Evolutionary conservation across 2,888 invertebrate species (phyloP), one percentile per base, ranked within the genome.

Genomic region (Dicyrtoma fusca): DNA sequence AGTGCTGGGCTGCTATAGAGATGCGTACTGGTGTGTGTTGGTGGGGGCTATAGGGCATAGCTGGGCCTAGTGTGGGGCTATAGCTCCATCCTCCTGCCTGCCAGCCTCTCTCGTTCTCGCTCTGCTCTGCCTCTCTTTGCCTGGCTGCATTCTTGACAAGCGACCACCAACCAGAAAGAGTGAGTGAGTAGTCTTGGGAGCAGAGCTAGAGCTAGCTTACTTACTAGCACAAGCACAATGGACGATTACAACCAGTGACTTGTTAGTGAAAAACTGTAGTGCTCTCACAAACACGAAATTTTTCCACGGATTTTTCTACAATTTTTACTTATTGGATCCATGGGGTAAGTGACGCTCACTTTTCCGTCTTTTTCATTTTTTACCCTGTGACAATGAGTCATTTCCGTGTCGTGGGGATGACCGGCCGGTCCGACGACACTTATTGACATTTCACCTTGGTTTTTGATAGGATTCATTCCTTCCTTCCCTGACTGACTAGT

Each of bases 301-400:
- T 63, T 34, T 59, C 26, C 25, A 59, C 26, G 23, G 14, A 59
- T 45, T 66, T 66, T 66, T 66, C 53, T 66, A 66, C 66, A 49
- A 66, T 66, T 66, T 66, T 26, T 66, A 66, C 66, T 55, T 34
- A 34, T 66, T 49, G 66, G 66, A 66, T 66, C 66, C 55, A 66
- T 44, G 66, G 66, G 66, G 66, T 66, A 55, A 51, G 66, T 66
- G n/a, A 25, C 19, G 2, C n/a, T n/a, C n/a, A n/a, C 10, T 44
- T 51, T n/a, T n/a, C n/a, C n/a, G n/a, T n/a, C n/a, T n/a, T n/a
- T n/a, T n/a, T n/a, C n/a, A n/a, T n/a, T n/a, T n/a, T n/a, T n/a
- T n/a, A 10, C 17, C 14, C 17, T 51, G 4, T 26, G 10, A 26
- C n/a, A n/a, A 26, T 26, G 51, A 51, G 34, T 57, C 34, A 23